Base-by-base conservation (phyloP, 2,797 vertebrate genomes). In the Platalea minor region DNA sequence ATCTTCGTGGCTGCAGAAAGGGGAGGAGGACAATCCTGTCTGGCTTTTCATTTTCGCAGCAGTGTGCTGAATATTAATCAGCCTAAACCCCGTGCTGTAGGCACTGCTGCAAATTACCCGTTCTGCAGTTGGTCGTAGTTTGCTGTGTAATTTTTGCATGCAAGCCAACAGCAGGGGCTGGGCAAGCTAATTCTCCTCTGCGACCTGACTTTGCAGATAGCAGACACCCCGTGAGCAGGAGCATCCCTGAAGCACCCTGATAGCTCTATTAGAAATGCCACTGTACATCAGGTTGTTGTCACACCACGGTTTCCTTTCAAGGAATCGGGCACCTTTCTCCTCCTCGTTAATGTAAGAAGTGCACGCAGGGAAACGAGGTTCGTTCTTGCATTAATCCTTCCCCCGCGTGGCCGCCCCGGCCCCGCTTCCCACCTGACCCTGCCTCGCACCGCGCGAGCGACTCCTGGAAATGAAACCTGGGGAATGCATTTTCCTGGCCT, bases 31-130 rank as follows among this genome's bases (percentile, higher is more conserved):
- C 68, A 59, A 61, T 59, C 26, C 72, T 51, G 43, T 67, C 83
- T 75, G 79, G 82, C 85, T 94, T 80, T 56, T 88, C 92, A 70
- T 92, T 86, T 64, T 31, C 92, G 25, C 80, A 86, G 88, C 94
- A 93, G 80, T 81, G 95, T 12, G 13, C 39, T 77, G 96, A 94
- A 96, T 96, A 72, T 81, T 86, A 95, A 95, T 70, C 60, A 94
- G 73, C 26, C 83, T 9, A 11, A 70, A 57, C 41, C 37, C 57
- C 19, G 73, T 7, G 65, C 92, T 61, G 82, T 13, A 64, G 74
- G 91, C 4, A 0, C 63, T 76, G 82, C 95, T 73, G 82, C 90
- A 64, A 46, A 72, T 35, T 17, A 17, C 87, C 50, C 3, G 0
- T 28, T 64, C 81, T 81, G 73, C 87, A 60, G 72, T 16, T 1